These are phyloP conservation scores for Trichopria drosophilae DNA, from an alignment of 2,888 invertebrate species.

Conservation along the genomic window DNA sequence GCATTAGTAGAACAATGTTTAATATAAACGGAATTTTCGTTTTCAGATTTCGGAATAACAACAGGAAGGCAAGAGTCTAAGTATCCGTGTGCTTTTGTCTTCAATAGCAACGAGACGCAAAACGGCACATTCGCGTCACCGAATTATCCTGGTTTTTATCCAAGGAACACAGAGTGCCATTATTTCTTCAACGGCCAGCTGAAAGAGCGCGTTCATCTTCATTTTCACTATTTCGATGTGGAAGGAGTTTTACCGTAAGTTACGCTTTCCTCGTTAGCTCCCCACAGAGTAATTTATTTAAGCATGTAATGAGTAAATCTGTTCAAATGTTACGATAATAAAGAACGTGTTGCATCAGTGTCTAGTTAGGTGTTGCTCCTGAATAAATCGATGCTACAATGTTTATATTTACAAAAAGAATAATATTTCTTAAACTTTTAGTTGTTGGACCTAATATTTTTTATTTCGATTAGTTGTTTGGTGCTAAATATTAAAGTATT, in stretches of 20 bases:
- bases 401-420: no score
- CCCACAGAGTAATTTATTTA: no score
- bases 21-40: slow-evolving; percentile 2
- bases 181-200: slow-evolving; percentile 84
- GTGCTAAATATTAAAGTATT: no score
- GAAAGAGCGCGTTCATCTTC: slow-evolving; percentile 78
- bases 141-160: slow-evolving; percentile 89
- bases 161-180: slow-evolving; percentile 86
- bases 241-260: slow-evolving; percentile 94
- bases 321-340: no score
- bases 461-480: no score
- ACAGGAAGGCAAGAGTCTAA: slow-evolving; percentile 77
- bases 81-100: slow-evolving; percentile 84
- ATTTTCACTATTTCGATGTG: slow-evolving; percentile 90
- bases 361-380: no score
- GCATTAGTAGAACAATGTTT: neutral
- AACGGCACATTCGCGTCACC: slow-evolving; percentile 85
- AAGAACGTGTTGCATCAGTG: no score
- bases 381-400: no score
- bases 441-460: no score
- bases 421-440: no score
- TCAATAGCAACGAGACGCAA: slow-evolving; percentile 78
- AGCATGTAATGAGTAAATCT: no score
- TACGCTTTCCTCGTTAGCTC: slow-evolving; percentile 15
- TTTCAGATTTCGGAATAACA: slow-evolving; percentile 84